A percentile compares a stretch with the other conserved stretches of the same genome.
Conservation (phyloP, 2,113 vertebrate species). For the Narcine bancroftii region DNA sequence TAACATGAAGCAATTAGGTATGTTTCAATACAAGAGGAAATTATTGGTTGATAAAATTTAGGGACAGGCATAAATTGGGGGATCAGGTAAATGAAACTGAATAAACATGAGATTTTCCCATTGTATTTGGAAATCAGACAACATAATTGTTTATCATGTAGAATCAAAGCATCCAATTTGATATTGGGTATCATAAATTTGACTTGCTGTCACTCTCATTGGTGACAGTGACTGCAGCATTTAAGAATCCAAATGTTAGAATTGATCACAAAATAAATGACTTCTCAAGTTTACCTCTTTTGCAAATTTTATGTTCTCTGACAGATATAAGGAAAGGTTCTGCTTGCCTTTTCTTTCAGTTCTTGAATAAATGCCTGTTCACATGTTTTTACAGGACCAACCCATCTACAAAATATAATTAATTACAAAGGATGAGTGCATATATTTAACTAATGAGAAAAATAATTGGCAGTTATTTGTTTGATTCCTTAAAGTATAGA, state of each 20-base stretch:
- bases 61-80: neutral
- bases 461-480: neutral
- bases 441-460: neutral
- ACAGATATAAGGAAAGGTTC: neutral
- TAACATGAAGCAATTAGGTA: constrained; percentile 84
- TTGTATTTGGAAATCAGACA: neutral
- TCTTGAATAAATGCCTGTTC: neutral
- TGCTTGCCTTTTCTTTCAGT: neutral
- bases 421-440: neutral
- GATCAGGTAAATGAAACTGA: neutral
- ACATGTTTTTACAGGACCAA: neutral
- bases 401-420: neutral
- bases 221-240: neutral
- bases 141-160: neutral
- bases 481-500: too few species aligned
- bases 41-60: neutral
- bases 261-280: neutral
- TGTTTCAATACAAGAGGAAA: constrained; percentile 38
- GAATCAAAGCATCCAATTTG: neutral
- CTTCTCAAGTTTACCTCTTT: neutral
- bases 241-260: neutral
- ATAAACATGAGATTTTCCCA: too few species aligned
- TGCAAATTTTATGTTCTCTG: neutral
- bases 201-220: neutral
- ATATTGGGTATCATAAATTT: neutral